Conservation (phyloP, 2,888 invertebrate genomes). For the Caenorhabditis becei region DNA sequence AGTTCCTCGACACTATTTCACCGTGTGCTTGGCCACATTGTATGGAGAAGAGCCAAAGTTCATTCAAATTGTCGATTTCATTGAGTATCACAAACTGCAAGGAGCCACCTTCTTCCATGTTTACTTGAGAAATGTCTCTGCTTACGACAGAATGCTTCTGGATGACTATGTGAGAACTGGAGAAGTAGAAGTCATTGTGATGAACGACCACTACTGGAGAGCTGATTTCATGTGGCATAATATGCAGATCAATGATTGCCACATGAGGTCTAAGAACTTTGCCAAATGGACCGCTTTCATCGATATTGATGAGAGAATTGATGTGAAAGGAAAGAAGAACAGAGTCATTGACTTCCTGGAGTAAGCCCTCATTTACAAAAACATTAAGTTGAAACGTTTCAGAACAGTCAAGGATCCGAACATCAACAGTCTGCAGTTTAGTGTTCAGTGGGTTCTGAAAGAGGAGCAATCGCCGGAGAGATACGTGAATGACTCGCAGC, state of each 20-base stretch:
- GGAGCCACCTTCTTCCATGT: too few relatives aligned
- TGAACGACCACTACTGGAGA: slow-evolving; percentile 52
- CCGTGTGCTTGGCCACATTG: slow-evolving; percentile 50
- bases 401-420: slow-evolving; percentile 33
- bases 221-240: slow-evolving; percentile 49
- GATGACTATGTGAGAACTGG: too few relatives aligned
- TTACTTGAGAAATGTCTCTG: too few relatives aligned
- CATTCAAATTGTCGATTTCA: slow-evolving; percentile 55
- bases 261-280: slow-evolving; percentile 34
- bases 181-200: too few relatives aligned
- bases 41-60: slow-evolving; percentile 55
- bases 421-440: slow-evolving; percentile 27
- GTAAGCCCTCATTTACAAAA: slow-evolving; percentile 4
- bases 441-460: slow-evolving; percentile 48
- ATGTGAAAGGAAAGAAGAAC: slow-evolving; percentile 39
- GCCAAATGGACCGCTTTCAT: slow-evolving; percentile 54
- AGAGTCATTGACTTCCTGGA: slow-evolving; percentile 32
- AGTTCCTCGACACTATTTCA: slow-evolving; percentile 39
- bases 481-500: slow-evolving; percentile 32
- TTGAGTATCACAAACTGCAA: slow-evolving; percentile 57
- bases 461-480: slow-evolving; percentile 11
- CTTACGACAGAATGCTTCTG: too few relatives aligned
- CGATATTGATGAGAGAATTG: slow-evolving; percentile 53
- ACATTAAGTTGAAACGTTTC: too few relatives aligned
- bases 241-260: slow-evolving; percentile 51